Percentiles rank a stretch among this genome's conserved stretches.
Evolutionary conservation across 2,797 vertebrate genomes (phyloP).

Genomic region (Enteromius mattozi): DNA sequence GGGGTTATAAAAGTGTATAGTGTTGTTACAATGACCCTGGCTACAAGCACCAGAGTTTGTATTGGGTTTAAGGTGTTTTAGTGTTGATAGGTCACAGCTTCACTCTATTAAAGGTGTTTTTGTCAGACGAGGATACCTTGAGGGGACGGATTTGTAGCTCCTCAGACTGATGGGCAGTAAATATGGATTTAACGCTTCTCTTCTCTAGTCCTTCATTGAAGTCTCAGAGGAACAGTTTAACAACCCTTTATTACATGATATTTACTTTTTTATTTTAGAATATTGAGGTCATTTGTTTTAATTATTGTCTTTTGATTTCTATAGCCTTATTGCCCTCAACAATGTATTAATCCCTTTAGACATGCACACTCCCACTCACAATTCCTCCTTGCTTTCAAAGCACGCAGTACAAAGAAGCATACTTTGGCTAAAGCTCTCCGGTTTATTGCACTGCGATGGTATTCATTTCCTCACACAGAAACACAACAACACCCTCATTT

Average conservation of each 20-base stretch:
- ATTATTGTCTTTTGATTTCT: not conserved
- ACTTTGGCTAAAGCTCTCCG: constrained; percentile 27
- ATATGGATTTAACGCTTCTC: constrained; percentile 77
- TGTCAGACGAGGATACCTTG: constrained; percentile 77
- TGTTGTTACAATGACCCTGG: not conserved
- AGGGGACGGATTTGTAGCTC: constrained; percentile 78
- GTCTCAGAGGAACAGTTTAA: not conserved
- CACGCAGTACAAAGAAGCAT: constrained; percentile 46
- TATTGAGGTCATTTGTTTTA: constrained; percentile 19
- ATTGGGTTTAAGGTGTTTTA: constrained; percentile 58
- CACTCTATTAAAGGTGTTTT: constrained; percentile 75
- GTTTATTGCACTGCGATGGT: constrained; percentile 39
- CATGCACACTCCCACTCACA: constrained; percentile 37
- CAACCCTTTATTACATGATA: constrained; percentile 11
- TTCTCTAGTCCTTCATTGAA: constrained; percentile 59
- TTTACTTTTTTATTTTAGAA: constrained; percentile 12
- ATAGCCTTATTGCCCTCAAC: not conserved
- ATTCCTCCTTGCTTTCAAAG: constrained; percentile 27
- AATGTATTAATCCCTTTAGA: constrained; percentile 33
- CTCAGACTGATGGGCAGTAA: constrained; percentile 78
- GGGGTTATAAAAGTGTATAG: not conserved
- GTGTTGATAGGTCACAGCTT: constrained; percentile 80
- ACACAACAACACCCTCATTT: constrained; percentile 48
- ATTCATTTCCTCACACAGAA: constrained; percentile 37
- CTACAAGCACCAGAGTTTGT: not conserved